Base-by-base conservation (phyloP, 2,113 vertebrate genomes). In the Cisticola juncidis region DNA sequence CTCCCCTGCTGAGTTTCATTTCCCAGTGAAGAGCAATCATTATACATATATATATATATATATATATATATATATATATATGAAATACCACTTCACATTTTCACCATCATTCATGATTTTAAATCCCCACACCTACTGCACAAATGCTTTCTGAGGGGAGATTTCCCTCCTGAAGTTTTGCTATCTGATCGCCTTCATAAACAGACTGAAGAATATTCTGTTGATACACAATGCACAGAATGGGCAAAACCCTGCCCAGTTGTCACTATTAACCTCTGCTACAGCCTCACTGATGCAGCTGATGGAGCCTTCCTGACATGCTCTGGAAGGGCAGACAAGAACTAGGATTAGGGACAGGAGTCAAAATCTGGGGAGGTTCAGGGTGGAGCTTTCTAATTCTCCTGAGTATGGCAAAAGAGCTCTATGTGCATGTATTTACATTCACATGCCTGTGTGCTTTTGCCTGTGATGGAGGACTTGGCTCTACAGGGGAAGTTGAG, bases 1-100 rank as follows among this genome's bases (percentile, higher is more conserved):
- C 81, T 70, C 87, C 64, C 95, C 94, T 96, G 85, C 91, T 96
- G 96, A 33, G 88, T 93, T 98, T 95, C 85, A 97, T 97, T 97
- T 97, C 92, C 77, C 36, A 91, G 90, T 5, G 18, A 92, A 97
- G 64, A 94, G 45, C 79, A 94, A 94, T 86, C 82, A 94, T 97
- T 94, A 40, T 38, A 51, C 51, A 60, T 28, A 50, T 36, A 48
- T 28, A 61, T 8, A 66, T 20, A 89, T 31, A 51, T 92, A 45
- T 38, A 50, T 48, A 57, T 28, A 62, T 9, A 66, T 20, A 89
- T 33, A 38, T 38, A 38, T 38, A 38, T 38, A 45, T 38, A 50
- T 44, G 47, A 31, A 92, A 91, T 24, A 96, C 48, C 56, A 91
- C 40, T 58, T 92, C 81, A 6, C 40, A 77, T 97, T 96, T 96